Conservation (phyloP, 2,888 invertebrate species). For the Ennomos quercinarius region DNA sequence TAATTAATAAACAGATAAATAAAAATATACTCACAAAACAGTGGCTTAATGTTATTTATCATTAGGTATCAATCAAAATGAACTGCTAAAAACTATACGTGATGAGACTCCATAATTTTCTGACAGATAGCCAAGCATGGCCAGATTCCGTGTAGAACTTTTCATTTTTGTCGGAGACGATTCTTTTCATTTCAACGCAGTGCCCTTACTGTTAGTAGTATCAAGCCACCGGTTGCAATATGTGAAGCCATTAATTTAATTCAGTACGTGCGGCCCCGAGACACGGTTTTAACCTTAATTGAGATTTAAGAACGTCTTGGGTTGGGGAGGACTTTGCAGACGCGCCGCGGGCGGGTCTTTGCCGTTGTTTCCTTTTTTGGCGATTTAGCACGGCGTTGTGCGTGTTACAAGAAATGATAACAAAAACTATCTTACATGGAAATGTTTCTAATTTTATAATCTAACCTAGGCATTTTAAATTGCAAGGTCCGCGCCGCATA, state of each 20-base stretch:
- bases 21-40: too few species aligned
- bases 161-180: neutral
- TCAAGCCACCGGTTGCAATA: slow-evolving; percentile 65
- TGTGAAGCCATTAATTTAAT: slow-evolving; percentile 85
- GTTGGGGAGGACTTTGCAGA: slow-evolving; percentile 67
- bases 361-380: slow-evolving; percentile 13
- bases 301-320: slow-evolving; percentile 81
- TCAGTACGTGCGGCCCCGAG: slow-evolving; percentile 79
- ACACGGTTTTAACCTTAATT: slow-evolving; percentile 84
- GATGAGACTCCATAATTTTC: too few species aligned
- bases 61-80: too few species aligned
- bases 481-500: too few species aligned
- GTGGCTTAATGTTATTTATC: too few species aligned
- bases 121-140: too few species aligned
- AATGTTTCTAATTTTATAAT: too few species aligned
- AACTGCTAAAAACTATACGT: neutral
- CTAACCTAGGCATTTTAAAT: too few species aligned
- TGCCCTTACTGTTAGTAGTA: slow-evolving; percentile 18
- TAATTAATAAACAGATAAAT: too few species aligned
- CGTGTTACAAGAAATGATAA: too few species aligned
- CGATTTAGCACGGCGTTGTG: neutral
- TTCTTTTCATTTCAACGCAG: neutral
- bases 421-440: too few species aligned
- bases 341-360: slow-evolving; percentile 51
- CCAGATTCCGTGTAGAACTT: too few species aligned